Percentiles rank a stretch among this genome's conserved stretches.
Conservation (phyloP, 2,888 invertebrate species). For the Chrysodeixis includens region DNA sequence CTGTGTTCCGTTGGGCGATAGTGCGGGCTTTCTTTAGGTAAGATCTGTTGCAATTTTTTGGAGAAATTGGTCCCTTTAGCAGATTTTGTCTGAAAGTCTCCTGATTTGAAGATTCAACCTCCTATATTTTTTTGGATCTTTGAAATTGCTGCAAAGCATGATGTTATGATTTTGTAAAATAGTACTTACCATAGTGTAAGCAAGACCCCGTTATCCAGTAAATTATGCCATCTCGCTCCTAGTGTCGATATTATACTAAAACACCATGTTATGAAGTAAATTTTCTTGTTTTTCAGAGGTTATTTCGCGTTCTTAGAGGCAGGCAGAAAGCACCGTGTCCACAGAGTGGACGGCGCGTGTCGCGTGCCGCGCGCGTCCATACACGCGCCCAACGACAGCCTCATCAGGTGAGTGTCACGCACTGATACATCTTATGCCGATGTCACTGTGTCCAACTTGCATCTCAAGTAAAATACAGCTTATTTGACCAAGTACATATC, state of each 20-base stretch:
- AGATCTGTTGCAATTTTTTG: neutral
- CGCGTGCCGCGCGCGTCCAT: conserved; percentile 89
- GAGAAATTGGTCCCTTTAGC: too few species aligned
- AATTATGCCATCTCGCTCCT: too few species aligned
- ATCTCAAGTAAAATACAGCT: conserved; percentile 62
- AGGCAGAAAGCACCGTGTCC: conserved; percentile 92
- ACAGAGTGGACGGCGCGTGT: conserved; percentile 88
- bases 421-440: conserved; percentile 33
- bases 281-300: conserved; percentile 91
- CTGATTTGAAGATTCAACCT: too few species aligned
- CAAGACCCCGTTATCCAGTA: too few species aligned
- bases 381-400: conserved; percentile 92
- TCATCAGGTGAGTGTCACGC: conserved; percentile 88
- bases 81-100: too few species aligned
- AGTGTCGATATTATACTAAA: too few species aligned
- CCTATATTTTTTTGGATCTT: too few species aligned
- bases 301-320: conserved; percentile 97
- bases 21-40: conserved; percentile 95
- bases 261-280: too few species aligned
- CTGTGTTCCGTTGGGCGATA: conserved; percentile 98
- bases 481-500: conserved; percentile 51
- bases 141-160: too few species aligned
- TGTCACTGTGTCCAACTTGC: conserved; percentile 64
- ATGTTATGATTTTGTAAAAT: too few species aligned
- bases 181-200: too few species aligned